A percentile compares a stretch with the other conserved stretches of the same genome.
phyloP scores from a whole-genome alignment of 2,888 invertebrate species.

The Lapara coniferarum region DNA sequence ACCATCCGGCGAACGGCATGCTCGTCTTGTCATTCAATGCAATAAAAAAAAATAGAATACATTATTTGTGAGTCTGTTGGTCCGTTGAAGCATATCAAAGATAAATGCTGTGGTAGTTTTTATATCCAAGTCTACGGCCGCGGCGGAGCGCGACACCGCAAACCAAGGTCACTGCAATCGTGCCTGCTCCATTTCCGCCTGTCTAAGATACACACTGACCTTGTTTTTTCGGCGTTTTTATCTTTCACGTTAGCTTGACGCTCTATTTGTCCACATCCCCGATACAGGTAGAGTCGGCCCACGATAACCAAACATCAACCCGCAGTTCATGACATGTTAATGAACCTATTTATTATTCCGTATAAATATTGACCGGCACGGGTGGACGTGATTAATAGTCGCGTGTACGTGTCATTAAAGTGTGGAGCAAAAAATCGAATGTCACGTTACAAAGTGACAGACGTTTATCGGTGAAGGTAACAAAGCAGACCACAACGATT shows the following conservation, averaged over 20 bases:
- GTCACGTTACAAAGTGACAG: conserved; percentile 45
- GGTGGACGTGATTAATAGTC: conserved; percentile 15
- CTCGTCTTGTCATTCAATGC: no score
- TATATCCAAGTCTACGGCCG: conserved; percentile 58
- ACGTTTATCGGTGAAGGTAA: conserved; percentile 54
- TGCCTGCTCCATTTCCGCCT: conserved; percentile 60
- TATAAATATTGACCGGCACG: conserved; percentile 2
- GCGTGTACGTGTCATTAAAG: conserved; percentile 32
- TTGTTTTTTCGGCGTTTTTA: conserved; percentile 60
- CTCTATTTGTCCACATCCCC: conserved; percentile 38
- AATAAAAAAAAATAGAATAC: no score
- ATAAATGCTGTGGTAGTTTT: conserved; percentile 62
- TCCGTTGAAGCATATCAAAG: conserved; percentile 61
- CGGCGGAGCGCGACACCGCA: conserved; percentile 65
- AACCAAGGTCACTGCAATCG: conserved; percentile 64
- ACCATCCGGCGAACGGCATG: no score
- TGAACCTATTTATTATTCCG: conserved; percentile 21
- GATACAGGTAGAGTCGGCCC: conserved; percentile 37
- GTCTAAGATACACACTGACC: conserved; percentile 57
- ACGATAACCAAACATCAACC: conserved; percentile 40
- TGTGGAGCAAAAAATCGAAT: conserved; percentile 46
- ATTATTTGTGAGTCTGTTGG: conserved; percentile 33
- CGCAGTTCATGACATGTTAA: conserved; percentile 24
- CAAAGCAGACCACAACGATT: conserved; percentile 41
- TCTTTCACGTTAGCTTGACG: conserved; percentile 45